Conservation (phyloP, 2,113 vertebrate species). For the Daboia siamensis region DNA sequence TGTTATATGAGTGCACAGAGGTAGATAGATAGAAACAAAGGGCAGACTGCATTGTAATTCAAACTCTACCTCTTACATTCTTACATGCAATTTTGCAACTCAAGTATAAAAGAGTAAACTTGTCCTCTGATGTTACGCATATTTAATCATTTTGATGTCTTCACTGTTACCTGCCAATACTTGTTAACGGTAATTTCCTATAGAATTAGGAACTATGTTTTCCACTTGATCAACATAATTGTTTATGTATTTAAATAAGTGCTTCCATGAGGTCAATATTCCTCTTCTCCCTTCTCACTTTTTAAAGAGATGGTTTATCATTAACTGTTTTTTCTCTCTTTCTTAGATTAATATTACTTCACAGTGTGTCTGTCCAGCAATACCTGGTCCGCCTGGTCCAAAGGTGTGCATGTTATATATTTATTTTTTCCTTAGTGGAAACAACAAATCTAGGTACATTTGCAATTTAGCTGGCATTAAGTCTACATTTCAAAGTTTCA, state of each 20-base stretch:
- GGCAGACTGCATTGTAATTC: neutral
- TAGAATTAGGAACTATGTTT: neutral
- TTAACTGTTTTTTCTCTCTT: neutral
- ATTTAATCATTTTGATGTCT: neutral
- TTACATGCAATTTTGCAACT: neutral
- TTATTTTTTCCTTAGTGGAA: neutral
- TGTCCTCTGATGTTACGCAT: neutral
- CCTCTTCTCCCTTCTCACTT: rapidly evolving
- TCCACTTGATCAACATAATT: neutral
- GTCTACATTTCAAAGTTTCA: neutral
- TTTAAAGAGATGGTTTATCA: neutral
- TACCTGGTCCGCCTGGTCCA: conserved; percentile 44
- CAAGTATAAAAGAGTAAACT: neutral
- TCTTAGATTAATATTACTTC: conserved; percentile 45
- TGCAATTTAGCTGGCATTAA: neutral
- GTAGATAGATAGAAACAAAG: neutral
- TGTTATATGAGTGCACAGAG: neutral
- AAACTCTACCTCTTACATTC: neutral
- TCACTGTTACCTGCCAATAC: neutral
- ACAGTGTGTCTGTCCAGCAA: conserved; percentile 47
- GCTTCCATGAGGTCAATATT: conserved; percentile 23
- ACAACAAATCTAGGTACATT: neutral
- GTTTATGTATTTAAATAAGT: neutral
- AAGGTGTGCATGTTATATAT: conserved; percentile 45
- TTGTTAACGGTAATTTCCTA: neutral